Evolutionary conservation across 2,888 invertebrate genomes (phyloP).

Genomic region (Macaria notata): DNA sequence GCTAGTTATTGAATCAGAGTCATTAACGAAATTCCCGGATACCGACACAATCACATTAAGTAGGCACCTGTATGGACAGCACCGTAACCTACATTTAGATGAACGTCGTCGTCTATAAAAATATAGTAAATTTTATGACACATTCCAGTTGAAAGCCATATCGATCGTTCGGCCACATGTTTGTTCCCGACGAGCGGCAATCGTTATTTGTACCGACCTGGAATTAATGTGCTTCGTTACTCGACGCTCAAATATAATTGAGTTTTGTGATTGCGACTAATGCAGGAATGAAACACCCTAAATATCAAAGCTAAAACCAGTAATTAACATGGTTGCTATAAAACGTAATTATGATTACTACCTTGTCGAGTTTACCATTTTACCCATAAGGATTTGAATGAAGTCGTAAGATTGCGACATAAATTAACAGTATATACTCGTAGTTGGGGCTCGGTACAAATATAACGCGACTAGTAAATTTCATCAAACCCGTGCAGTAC

Average conservation of each 20-base stretch:
- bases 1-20: slow-evolving; percentile 26
- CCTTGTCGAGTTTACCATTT: too few relatives aligned
- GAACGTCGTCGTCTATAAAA: slow-evolving; percentile 4
- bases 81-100: slow-evolving; percentile 8
- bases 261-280: slow-evolving; percentile 6
- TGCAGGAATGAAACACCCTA: not conserved
- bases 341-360: not conserved
- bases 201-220: slow-evolving; percentile 5
- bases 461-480: too few relatives aligned
- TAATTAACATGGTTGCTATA: not conserved
- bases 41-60: slow-evolving; percentile 9
- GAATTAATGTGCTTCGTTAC: slow-evolving; percentile 3
- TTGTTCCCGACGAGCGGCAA: slow-evolving; percentile 2
- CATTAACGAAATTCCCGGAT: slow-evolving; percentile 22
- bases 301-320: not conserved
- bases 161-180: slow-evolving; percentile 15
- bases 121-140: slow-evolving; percentile 12
- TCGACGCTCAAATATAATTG: slow-evolving; percentile 5
- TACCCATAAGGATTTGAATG: too few relatives aligned
- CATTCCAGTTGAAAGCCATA: slow-evolving; percentile 18
- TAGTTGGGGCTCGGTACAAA: too few relatives aligned
- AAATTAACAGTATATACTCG: too few relatives aligned
- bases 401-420: too few relatives aligned
- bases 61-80: not conserved
- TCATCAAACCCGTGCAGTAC: too few relatives aligned